Evolutionary conservation across 37 sponge, comb jelly and placozoan genomes (phyloP), one percentile per base, ranked within the genome.

Genomic region (Tethya wilhelma): DNA sequence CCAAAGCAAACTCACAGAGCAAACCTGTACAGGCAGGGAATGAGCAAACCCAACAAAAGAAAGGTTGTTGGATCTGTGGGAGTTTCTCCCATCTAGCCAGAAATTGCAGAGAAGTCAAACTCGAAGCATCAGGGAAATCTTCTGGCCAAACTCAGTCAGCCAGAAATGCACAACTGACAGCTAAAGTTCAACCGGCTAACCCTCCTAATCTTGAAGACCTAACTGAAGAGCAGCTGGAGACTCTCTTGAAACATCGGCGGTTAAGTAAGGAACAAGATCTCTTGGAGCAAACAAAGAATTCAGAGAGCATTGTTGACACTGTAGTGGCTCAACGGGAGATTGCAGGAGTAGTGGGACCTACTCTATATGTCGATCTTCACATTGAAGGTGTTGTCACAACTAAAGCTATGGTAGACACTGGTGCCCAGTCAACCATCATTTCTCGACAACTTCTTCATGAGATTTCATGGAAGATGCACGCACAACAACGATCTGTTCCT

Each of bases 371-470:
- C 8, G 79, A 78, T 34, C 9, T 78, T 8, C 22, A 4, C 33
- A 66, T 78, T 44, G 79, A 64, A 43, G 67, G 79, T 1, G n/a
- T n/a, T n/a, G 79, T 78, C 2, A 53, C 36, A 9, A 36, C 45
- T 5, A 28, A 2, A 11, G 79, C 79, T 7, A 12, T 78, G 36
- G 43, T 78, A 20, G 79, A 78, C 36, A 78, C 79, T 22, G 79
- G 79, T 30, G 31, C 79, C 67, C 79, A 78, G 43, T 44, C 79
- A 2, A 78, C 79, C 56, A 78, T 78, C 34, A 78, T 78, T 9
- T 64, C 77, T 1, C 41, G 77, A 2, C 2, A 40, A 2, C 3
- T 34, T 1, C 36, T 73, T 2, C 74, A 73, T 49, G 55, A 5
- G 9, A 42, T 73, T 6, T 56, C 17, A 20, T 29, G 55, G 9